Conservation (phyloP, 2,113 vertebrate genomes). For the Oryzias javanicus region DNA sequence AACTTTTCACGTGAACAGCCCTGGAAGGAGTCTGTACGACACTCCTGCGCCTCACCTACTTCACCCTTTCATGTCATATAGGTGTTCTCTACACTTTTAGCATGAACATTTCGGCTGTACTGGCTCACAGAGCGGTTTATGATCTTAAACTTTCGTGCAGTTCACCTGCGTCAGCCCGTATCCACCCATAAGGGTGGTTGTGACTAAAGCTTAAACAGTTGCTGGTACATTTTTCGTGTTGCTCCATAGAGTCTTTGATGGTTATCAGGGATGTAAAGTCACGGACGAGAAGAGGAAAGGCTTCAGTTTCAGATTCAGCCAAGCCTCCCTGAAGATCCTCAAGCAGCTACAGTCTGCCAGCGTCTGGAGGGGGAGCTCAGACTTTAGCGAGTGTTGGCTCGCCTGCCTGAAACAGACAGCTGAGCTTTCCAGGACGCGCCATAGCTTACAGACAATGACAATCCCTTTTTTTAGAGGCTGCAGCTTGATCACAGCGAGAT, state of each 20-base stretch:
- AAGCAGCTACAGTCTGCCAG: conserved; percentile 79
- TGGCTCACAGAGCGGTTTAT: too few relatives aligned
- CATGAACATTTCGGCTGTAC: too few relatives aligned
- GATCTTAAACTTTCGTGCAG: too few relatives aligned
- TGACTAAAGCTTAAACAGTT: too few relatives aligned
- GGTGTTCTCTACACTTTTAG: too few relatives aligned
- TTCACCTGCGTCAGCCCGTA: too few relatives aligned
- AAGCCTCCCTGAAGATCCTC: conserved; percentile 78
- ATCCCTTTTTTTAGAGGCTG: conserved; percentile 10
- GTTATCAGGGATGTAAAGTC: conserved; percentile 82
- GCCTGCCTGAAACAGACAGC: conserved; percentile 18
- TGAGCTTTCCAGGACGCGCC: conserved; percentile 28
- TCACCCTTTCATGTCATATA: too few relatives aligned
- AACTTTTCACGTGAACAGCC: too few relatives aligned
- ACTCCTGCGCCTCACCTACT: too few relatives aligned
- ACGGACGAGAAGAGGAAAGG: conserved; percentile 78
- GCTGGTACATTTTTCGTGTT: too few relatives aligned
- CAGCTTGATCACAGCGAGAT: conserved; percentile 12
- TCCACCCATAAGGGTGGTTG: too few relatives aligned
- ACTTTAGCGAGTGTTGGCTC: conserved; percentile 20
- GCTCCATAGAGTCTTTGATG: conserved; percentile 67
- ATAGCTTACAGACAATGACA: conserved; percentile 22
- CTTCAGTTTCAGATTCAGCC: conserved; percentile 65
- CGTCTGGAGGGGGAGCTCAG: conserved; percentile 70
- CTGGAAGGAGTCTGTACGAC: too few relatives aligned